Percentiles rank a stretch among this genome's conserved stretches.
phyloP scores from a whole-genome alignment of 2,888 invertebrate genomes.

The Oeneis ivallda region DNA sequence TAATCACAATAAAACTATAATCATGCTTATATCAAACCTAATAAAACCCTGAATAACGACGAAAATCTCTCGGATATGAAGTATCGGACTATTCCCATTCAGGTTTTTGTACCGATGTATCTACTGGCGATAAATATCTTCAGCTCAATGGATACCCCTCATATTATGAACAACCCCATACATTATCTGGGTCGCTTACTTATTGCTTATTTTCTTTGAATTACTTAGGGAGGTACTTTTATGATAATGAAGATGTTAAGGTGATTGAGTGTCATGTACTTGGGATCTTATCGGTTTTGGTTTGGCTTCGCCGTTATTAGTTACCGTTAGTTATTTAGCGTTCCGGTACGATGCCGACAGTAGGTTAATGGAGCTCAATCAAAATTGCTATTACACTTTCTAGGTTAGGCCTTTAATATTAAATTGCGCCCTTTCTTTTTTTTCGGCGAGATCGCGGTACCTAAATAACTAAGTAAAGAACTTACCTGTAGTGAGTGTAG shows the following conservation, averaged over 20 bases:
- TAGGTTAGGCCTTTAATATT: too few species aligned
- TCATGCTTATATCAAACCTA: not conserved
- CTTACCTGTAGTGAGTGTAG: too few species aligned
- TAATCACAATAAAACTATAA: slow-evolving; percentile 11
- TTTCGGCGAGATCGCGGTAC: too few species aligned
- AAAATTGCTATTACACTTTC: too few species aligned
- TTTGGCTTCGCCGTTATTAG: not conserved
- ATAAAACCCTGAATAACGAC: slow-evolving; percentile 10
- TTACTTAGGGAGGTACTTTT: slow-evolving; percentile 6
- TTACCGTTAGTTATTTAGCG: too few species aligned
- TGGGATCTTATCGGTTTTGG: not conserved
- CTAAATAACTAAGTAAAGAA: too few species aligned
- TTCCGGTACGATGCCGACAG: too few species aligned
- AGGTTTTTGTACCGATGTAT: slow-evolving; percentile 22
- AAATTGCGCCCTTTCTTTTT: too few species aligned
- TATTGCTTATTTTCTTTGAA: slow-evolving; percentile 18
- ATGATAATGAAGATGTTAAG: slow-evolving; percentile 11
- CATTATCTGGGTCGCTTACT: slow-evolving; percentile 23
- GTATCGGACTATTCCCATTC: slow-evolving; percentile 20
- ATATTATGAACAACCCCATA: slow-evolving; percentile 22
- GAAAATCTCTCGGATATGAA: slow-evolving; percentile 16
- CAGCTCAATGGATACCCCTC: slow-evolving; percentile 23
- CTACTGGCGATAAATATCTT: slow-evolving; percentile 20
- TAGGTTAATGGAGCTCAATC: too few species aligned
- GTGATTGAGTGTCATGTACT: slow-evolving; percentile 8